Evolutionary conservation across 2,797 vertebrate genomes (phyloP), one percentile per base, ranked within the genome.

Genomic region (Sebastes iracundus): DNA sequence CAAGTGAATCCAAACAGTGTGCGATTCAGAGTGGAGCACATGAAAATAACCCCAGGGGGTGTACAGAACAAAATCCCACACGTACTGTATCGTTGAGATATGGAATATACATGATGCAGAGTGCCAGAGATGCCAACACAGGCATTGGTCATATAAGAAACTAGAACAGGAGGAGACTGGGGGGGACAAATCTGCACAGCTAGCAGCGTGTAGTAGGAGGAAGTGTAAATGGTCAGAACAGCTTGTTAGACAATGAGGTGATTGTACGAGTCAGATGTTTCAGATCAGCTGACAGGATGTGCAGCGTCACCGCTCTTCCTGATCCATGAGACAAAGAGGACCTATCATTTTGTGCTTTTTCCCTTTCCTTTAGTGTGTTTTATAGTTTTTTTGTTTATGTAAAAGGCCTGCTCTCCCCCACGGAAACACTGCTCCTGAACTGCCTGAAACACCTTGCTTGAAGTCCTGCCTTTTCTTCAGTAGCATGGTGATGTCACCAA

Each of bases 1-100:
- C 62, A 53, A 82, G 78, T 82, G 81, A 90, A 75, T 87, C 63
- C 74, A 88, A 90, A 88, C 75, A 86, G 82, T 83, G 69, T 74
- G 75, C 82, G 72, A 79, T 84, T 85, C 25, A 76, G 75, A 75
- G 55, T 38, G 49, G 72, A 79, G 81, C 73, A 71, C 63, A 76
- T 66, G 52, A 81, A 88, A 87, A 86, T 18, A 82, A 82, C 69
- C 87, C 79, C 2, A 20, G 80, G 81, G 85, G 67, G 35, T 32
- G 58, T 75, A 22, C 71, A 70, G 79, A 83, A 71, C 63, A 69
- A 84, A 88, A 81, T 75, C 75, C 75, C 85, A 87, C 78, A 65
- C 75, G 64, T 30, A 70, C 62, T 87, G 69, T 79, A 77, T 84
- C 2, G 0, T 72, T 74, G 84, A 80, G 84, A 90, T 87, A 81